A percentile compares a stretch with the other conserved stretches of the same genome.
Conservation (phyloP, 2,888 invertebrate species). For the Azorinus chamasolen region DNA sequence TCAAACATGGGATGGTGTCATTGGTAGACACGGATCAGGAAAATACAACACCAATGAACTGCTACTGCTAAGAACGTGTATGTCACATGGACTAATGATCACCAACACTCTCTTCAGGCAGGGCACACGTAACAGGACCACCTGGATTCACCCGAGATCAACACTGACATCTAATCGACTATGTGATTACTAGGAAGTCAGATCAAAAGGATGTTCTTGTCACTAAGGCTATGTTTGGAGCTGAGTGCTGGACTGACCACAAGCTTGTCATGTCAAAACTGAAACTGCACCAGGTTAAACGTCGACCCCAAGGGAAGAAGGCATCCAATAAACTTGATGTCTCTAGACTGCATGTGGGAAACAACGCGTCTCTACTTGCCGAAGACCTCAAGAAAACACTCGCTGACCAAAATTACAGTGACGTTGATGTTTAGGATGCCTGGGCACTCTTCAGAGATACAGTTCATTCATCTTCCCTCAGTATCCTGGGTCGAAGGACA, state of each 20-base stretch:
- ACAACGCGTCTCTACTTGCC: too few species aligned
- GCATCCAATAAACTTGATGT: constrained; percentile 1
- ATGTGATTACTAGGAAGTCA: background rate
- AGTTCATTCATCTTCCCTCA: background rate
- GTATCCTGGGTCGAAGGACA: too few species aligned
- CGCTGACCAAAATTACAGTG: background rate
- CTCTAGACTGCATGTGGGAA: too few species aligned
- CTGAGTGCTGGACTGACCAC: constrained; percentile 40
- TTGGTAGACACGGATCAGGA: constrained; percentile 5
- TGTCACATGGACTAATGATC: background rate
- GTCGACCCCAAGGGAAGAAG: constrained; percentile 20
- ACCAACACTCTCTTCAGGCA: constrained; percentile 3
- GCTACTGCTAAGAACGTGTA: background rate
- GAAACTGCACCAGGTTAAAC: constrained; percentile 7
- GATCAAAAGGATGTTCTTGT: too few species aligned
- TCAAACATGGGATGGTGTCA: constrained; percentile 22
- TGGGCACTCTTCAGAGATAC: background rate
- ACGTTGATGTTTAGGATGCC: background rate
- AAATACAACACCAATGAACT: background rate
- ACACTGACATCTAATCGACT: constrained; percentile 3
- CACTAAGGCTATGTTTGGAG: constrained; percentile 21
- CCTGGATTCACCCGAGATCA: background rate
- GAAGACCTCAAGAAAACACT: background rate
- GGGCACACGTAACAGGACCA: background rate
- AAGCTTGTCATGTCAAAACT: too few species aligned